These are phyloP conservation scores for Mythimna loreyi DNA, from an alignment of 2,888 invertebrate genomes.

Conservation along the genomic window DNA sequence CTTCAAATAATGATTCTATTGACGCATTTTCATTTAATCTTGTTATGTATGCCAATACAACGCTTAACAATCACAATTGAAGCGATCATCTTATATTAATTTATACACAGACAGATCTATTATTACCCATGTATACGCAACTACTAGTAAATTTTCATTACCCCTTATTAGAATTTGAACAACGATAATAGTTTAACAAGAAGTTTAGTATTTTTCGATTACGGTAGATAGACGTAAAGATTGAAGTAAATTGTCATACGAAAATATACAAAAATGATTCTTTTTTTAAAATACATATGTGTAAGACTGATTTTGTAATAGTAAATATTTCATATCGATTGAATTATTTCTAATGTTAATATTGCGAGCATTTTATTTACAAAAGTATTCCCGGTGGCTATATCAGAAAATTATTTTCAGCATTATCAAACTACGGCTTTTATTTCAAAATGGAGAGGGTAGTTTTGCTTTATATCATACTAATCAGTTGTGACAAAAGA, in stretches of 20 bases:
- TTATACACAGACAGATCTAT: slow-evolving; percentile 27
- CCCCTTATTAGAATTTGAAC: slow-evolving; percentile 56
- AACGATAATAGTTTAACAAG: slow-evolving; percentile 57
- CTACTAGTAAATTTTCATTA: slow-evolving; percentile 34
- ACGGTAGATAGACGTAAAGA: slow-evolving; percentile 27
- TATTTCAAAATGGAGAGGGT: slow-evolving; percentile 2
- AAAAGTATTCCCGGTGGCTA: slow-evolving; percentile 24
- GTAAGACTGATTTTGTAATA: slow-evolving; percentile 34
- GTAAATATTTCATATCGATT: slow-evolving; percentile 22
- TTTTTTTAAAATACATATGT: slow-evolving; percentile 23
- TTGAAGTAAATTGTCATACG: slow-evolving; percentile 48
- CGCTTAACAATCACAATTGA: slow-evolving; percentile 21
- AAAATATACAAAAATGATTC: slow-evolving; percentile 56
- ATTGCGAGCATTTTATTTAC: slow-evolving; percentile 56
- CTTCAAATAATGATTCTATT: background rate
- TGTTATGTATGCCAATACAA: slow-evolving; percentile 16
- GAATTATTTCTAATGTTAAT: slow-evolving; percentile 27
- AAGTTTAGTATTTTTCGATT: slow-evolving; percentile 31
- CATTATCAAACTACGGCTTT: background rate
- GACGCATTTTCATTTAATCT: background rate
- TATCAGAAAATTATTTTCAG: background rate
- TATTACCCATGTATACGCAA: slow-evolving; percentile 28
- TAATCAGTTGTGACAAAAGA: background rate
- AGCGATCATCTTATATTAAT: slow-evolving; percentile 18
- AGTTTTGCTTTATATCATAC: background rate